Base-by-base conservation (phyloP, 2,888 invertebrate genomes). In the Lutraria lutraria region DNA sequence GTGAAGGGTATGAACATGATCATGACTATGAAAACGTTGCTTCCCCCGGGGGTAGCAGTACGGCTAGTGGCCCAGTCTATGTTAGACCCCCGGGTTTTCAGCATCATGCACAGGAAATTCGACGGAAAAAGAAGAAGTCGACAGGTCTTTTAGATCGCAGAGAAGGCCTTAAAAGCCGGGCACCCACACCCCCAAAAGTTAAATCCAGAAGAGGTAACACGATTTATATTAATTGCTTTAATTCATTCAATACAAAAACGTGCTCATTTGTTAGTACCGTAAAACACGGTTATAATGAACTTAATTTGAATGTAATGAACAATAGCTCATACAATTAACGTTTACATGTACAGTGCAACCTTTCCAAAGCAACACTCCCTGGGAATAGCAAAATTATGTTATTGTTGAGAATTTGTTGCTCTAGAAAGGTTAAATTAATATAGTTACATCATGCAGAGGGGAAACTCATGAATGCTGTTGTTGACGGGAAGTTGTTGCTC, bases 11-110 rank as follows among this genome's bases (percentile, higher is more conserved):
- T 82, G 95, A 95, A 89, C 95, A 94, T 90, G 95, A 95, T 83
- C 95, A 95, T 93, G 95, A 96, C 84, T 96, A 96, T 93, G 96
- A 95, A 76, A 95, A 95, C 88, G 95, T 95, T 16, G 94, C 94
- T 34, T 96, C 96, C 0, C 96, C 96, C 0, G 94, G 94, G 88
- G 94, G 94, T n/a, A 96, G 96, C 83, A 96, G 96, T 87, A 96
- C 96, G 4, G 95, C 96, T 8, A 96, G 96, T 91, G 96, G 96
- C 13, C 96, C 96, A 0, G 94, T 95, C 16, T 96, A 96, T 92
- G 94, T 96, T 10, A 92, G 96, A 72, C 96, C 95, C 19, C 96
- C 96, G 13, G 96, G 96, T 21, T 96, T 96, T 86, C 93, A 93
- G 52, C 95, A 96, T 53, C 96, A 96, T 89, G 96, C 96, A n/a